Conservation (phyloP, 2,888 invertebrate genomes). For the Oscheius onirici region DNA sequence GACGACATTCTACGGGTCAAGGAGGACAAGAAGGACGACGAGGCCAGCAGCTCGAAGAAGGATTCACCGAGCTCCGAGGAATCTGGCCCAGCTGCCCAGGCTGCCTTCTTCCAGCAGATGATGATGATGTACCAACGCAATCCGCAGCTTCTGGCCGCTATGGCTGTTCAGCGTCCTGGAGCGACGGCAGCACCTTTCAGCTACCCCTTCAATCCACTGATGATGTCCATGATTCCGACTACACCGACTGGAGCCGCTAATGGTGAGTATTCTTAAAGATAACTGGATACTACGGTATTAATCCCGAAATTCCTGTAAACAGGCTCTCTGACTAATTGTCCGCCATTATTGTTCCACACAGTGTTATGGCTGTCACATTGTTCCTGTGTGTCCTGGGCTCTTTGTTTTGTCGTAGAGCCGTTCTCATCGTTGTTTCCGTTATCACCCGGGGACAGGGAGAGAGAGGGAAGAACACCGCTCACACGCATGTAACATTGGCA, state of each 20-base stretch:
- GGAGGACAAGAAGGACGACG: constrained; percentile 28
- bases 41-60: constrained; percentile 30
- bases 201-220: constrained; percentile 18
- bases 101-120: constrained; percentile 39
- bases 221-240: constrained; percentile 22
- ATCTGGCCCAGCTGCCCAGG: constrained; percentile 24
- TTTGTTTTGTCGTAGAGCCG: background rate
- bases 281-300: too few relatives aligned
- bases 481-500: constrained; percentile 25
- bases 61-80: constrained; percentile 44
- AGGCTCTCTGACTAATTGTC: background rate
- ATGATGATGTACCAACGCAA: constrained; percentile 32
- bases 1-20: constrained; percentile 39
- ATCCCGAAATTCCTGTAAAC: background rate
- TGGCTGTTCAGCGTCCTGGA: constrained; percentile 25
- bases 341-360: too few relatives aligned
- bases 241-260: constrained; percentile 23
- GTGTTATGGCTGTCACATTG: too few relatives aligned
- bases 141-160: constrained; percentile 24
- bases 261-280: constrained; percentile 3
- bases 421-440: background rate
- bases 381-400: background rate
- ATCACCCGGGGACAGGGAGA: constrained; percentile 1
- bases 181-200: background rate
- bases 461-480: constrained; percentile 29